These are phyloP conservation scores for Tanypteryx hageni DNA, from an alignment of 2,888 invertebrate species.

Conservation along the genomic window DNA sequence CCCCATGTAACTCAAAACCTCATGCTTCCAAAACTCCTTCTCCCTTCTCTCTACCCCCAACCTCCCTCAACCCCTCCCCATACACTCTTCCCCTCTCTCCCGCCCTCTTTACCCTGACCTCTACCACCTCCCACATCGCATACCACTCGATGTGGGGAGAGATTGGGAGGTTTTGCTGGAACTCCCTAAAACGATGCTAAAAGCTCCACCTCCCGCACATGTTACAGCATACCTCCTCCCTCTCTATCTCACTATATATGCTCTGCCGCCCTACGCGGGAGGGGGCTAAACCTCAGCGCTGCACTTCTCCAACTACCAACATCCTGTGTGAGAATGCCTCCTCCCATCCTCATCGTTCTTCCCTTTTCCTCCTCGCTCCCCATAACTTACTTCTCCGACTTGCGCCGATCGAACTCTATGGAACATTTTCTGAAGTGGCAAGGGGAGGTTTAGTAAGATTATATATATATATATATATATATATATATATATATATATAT, in stretches of 20 bases:
- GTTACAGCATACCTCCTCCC: not conserved
- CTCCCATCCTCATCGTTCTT: not conserved
- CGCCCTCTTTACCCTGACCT: not conserved
- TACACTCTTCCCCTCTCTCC: not conserved
- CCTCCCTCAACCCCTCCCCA: not conserved
- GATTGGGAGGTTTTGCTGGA: not conserved
- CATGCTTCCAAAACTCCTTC: not conserved
- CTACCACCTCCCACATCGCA: not conserved
- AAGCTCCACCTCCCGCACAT: not conserved
- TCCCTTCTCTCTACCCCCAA: not conserved
- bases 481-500: no score
- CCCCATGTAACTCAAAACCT: not conserved
- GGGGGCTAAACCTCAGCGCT: conserved; percentile 16
- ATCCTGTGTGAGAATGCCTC: not conserved
- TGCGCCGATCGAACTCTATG: not conserved
- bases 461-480: no score
- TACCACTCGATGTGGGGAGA: conserved; percentile 23
- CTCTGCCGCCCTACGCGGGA: not conserved
- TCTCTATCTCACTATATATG: not conserved
- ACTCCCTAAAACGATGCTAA: not conserved
- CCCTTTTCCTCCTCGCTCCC: not conserved
- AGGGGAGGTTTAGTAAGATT: conserved; percentile 1
- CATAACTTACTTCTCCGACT: conserved; percentile 1
- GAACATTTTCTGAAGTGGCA: not conserved
- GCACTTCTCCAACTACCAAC: not conserved